phyloP scores from a whole-genome alignment of 2,888 invertebrate genomes.

The Omphaloscelis lunosa region DNA sequence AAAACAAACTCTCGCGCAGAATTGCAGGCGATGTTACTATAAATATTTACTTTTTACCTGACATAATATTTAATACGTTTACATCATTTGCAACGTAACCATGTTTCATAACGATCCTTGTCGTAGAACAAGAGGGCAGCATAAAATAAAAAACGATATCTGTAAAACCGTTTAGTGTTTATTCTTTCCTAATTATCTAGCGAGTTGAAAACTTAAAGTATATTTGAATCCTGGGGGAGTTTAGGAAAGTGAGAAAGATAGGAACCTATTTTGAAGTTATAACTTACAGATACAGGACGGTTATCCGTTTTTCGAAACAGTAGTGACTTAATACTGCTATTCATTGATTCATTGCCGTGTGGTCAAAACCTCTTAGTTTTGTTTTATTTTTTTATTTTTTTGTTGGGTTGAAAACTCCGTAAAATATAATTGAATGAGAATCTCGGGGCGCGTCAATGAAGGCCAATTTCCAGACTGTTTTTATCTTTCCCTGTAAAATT shows the following conservation, averaged over 20 bases:
- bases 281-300: background rate
- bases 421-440: background rate
- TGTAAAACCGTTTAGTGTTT: background rate
- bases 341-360: background rate
- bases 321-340: background rate
- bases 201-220: background rate
- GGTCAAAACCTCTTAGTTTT: background rate
- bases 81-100: constrained; percentile 13
- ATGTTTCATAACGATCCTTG: constrained; percentile 4
- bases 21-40: background rate
- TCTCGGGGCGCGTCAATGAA: background rate
- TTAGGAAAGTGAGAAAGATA: background rate
- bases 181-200: background rate
- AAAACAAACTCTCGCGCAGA: constrained; percentile 7
- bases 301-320: background rate
- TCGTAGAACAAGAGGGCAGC: background rate
- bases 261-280: background rate
- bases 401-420: background rate
- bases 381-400: background rate
- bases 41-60: constrained; percentile 29
- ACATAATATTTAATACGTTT: constrained; percentile 25
- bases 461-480: background rate
- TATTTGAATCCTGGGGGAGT: background rate
- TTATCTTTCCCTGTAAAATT: background rate
- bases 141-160: background rate